phyloP scores from a whole-genome alignment of 2,113 vertebrate species.

The Otolemur garnettii region DNA sequence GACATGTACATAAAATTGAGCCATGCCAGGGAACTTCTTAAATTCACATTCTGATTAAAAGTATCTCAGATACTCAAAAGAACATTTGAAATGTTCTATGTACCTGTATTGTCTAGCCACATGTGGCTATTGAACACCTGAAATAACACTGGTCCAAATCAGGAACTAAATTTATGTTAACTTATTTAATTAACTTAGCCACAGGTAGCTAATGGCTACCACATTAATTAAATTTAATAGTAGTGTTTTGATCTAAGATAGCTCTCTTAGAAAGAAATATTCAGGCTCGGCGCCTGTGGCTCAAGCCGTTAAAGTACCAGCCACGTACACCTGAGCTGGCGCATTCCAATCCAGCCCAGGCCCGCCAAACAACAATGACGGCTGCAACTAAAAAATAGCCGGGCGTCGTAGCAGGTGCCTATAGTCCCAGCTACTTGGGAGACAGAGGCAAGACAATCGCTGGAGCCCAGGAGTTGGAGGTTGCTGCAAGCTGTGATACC shows the following conservation, averaged over 20 bases:
- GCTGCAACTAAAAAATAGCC: no score
- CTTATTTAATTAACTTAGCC: conserved; percentile 31
- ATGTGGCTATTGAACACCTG: not conserved
- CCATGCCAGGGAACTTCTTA: not conserved
- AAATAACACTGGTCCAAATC: not conserved
- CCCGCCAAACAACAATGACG: no score
- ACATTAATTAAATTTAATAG: not conserved
- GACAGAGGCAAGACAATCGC: no score
- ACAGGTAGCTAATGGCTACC: not conserved
- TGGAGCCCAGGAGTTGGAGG: no score
- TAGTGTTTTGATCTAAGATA: not conserved
- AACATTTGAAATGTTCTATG: not conserved
- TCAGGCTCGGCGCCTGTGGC: not conserved
- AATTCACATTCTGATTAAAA: not conserved
- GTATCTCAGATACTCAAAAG: not conserved
- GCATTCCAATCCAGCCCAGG: no score
- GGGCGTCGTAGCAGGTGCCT: no score
- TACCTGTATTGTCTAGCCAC: not conserved
- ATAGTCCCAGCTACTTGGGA: no score
- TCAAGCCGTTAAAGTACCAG: no score
- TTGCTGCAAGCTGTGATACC: no score
- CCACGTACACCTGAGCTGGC: no score
- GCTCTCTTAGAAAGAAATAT: conserved; percentile 8
- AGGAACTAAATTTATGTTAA: conserved; percentile 33
- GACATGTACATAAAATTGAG: not conserved